These are phyloP conservation scores for Oreamnos americanus DNA, from an alignment of 2,113 vertebrate genomes.

Conservation along the genomic window DNA sequence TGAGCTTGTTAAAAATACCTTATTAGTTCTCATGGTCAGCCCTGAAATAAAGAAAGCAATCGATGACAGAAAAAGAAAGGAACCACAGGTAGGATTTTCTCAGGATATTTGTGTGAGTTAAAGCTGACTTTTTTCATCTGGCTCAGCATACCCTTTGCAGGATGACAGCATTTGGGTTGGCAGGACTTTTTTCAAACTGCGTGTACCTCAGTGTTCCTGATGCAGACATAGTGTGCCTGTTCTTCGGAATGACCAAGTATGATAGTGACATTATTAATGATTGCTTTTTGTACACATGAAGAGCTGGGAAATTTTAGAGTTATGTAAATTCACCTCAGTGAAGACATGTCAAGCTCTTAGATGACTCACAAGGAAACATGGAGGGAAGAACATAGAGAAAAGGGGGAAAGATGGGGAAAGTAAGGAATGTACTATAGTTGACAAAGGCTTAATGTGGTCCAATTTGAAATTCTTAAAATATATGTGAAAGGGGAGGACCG, in stretches of 20 bases:
- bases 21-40: not conserved
- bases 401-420: not conserved
- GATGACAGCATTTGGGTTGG: not conserved
- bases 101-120: not conserved
- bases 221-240: not conserved
- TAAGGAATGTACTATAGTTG: not conserved
- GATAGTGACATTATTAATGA: not conserved
- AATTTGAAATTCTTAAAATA: not conserved
- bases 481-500: fast-evolving
- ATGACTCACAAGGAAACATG: not conserved
- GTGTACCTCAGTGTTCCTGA: not conserved
- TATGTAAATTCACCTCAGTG: not conserved
- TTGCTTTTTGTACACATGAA: not conserved
- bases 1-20: not conserved
- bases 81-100: not conserved
- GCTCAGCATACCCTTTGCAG: not conserved
- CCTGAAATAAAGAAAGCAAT: not conserved
- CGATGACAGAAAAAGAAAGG: not conserved
- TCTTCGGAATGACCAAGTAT: not conserved
- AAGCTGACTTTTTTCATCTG: not conserved
- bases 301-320: not conserved
- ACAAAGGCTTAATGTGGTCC: not conserved
- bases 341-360: not conserved
- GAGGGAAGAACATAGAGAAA: not conserved
- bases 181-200: not conserved